These are phyloP conservation scores for Phyllotreta striolata DNA, from an alignment of 2,888 invertebrate genomes.

Conservation along the genomic window DNA sequence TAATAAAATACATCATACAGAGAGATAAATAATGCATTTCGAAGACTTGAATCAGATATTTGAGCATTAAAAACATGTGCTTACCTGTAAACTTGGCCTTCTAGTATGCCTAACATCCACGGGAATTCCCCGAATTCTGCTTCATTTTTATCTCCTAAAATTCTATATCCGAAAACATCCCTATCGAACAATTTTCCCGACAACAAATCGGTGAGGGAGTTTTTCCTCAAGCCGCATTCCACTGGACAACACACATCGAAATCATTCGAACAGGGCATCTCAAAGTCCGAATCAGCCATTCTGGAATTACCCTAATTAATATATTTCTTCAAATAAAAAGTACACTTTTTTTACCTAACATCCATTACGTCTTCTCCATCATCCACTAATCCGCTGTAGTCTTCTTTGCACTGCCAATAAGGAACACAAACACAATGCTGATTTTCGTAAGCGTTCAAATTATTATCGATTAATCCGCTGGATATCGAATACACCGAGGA, in stretches of 20 bases:
- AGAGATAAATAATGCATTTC: too few relatives aligned
- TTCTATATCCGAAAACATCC: slow-evolving; percentile 36
- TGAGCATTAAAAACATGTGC: too few relatives aligned
- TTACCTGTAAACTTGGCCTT: slow-evolving; percentile 45
- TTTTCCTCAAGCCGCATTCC: slow-evolving; percentile 52
- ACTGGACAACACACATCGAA: slow-evolving; percentile 55
- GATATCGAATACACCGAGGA: not conserved
- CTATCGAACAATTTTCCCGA: slow-evolving; percentile 18
- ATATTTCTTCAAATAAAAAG: not conserved
- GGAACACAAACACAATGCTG: slow-evolving; percentile 55
- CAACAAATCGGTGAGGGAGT: slow-evolving; percentile 22
- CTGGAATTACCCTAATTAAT: slow-evolving; percentile 17
- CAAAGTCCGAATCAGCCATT: slow-evolving; percentile 13
- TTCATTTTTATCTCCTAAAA: slow-evolving; percentile 46
- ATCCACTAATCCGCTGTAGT: slow-evolving; percentile 52
- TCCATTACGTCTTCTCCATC: slow-evolving; percentile 51
- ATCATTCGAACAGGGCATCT: slow-evolving; percentile 45
- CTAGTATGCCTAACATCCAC: slow-evolving; percentile 57
- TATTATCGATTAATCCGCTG: not conserved
- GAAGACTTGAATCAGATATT: too few relatives aligned
- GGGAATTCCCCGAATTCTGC: slow-evolving; percentile 57
- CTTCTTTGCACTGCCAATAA: slow-evolving; percentile 57
- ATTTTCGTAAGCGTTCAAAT: slow-evolving; percentile 19
- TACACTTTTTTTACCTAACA: slow-evolving; percentile 44
- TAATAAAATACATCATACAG: too few relatives aligned